Base-by-base conservation (phyloP, 2,113 vertebrate genomes). In the Thamnaconus septentrionalis region DNA sequence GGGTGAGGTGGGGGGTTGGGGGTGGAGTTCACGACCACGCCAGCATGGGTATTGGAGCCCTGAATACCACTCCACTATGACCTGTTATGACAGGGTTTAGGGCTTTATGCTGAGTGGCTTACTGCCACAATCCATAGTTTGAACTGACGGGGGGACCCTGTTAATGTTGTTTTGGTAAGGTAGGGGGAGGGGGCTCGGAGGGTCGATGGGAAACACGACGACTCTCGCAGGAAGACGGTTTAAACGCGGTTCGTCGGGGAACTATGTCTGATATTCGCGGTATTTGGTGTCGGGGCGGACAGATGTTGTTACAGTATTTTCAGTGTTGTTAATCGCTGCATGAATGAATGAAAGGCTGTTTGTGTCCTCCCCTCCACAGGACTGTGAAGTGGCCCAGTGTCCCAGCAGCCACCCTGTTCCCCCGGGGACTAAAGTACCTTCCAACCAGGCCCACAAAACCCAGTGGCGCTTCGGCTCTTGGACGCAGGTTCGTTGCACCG, bases 401-500 rank as follows among this genome's bases (percentile, higher is more conserved):
- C 94, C 94, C 50, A 76, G 82, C 64, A 90, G 91, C 67, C 92
- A 91, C 52, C 92, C 94, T 48, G 85, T 89, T 72, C 86, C 77
- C 66, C 91, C 92, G 0, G 95, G 94, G 79, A 83, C 92, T 50
- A 95, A 95, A 84, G 90, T 91, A 75, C 89, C 69, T 4, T 0
- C 83, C 49, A 83, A 93, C 10, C 85, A 84, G 53, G 41, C 63
- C 57, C 93, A 93, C 66, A 94, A 94, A 89, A 98, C 96, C 0
- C 96, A 98, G 82, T 99, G 97, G 97, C 90, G 97, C 79, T 99
- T 96, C 87, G 97, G 97, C 77, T 99, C 97, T 56, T 99, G 97
- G 97, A 98, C 97, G 56, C 95, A 95, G 53, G 97, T 99, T 89
- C 82, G 91, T 79, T 41, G 10, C 53, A 31, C 60, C 61, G 6